Conservation (phyloP, 2,888 invertebrate species). For the Thumatha senex region DNA sequence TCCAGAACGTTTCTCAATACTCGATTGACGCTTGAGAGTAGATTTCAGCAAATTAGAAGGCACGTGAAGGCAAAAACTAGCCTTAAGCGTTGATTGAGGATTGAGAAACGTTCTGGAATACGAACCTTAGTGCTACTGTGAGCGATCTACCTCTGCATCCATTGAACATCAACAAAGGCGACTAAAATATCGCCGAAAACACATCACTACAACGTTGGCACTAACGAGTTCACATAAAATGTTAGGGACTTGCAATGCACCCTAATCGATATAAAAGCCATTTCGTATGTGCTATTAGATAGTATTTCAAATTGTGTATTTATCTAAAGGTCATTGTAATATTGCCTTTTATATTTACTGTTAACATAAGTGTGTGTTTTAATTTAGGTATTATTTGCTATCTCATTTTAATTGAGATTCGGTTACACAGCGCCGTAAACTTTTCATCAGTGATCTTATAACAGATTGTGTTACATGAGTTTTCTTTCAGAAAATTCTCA, state of each 20-base stretch:
- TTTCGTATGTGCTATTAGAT: conserved; percentile 38
- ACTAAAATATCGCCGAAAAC: too few relatives aligned
- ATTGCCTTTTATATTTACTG: neutral
- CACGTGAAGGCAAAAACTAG: too few relatives aligned
- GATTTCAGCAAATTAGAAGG: too few relatives aligned
- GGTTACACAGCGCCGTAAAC: conserved; percentile 2
- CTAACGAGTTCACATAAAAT: conserved; percentile 15
- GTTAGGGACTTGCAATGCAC: conserved; percentile 25
- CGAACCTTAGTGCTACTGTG: too few relatives aligned
- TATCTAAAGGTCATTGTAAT: conserved; percentile 26
- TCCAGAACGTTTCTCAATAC: too few relatives aligned
- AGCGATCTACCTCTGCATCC: neutral
- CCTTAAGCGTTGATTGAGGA: too few relatives aligned
- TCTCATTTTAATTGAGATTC: conserved; percentile 17
- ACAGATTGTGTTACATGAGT: conserved; percentile 2
- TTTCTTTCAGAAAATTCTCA: conserved; percentile 4
- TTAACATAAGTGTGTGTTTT: conserved; percentile 17
- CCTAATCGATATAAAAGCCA: conserved; percentile 31
- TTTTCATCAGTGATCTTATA: neutral
- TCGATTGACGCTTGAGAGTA: too few relatives aligned
- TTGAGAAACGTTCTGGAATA: too few relatives aligned
- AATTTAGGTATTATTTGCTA: conserved; percentile 16
- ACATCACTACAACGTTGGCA: conserved; percentile 18
- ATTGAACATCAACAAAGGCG: neutral
- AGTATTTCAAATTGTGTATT: conserved; percentile 39